These are phyloP conservation scores for Forpus xanthops DNA, from an alignment of 2,797 vertebrate genomes.

Conservation along the genomic window DNA sequence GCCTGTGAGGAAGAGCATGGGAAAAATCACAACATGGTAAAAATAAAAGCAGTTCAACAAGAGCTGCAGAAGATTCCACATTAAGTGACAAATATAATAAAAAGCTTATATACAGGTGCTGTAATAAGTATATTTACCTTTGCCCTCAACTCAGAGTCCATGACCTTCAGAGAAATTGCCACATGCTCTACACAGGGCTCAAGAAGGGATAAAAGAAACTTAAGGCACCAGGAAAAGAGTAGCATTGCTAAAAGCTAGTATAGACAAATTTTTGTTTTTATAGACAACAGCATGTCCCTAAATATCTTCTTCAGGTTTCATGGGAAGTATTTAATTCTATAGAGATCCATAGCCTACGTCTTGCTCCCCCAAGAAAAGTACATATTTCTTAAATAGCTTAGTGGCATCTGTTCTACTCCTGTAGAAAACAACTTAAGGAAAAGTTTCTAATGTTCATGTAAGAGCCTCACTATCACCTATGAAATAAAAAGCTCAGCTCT, in stretches of 20 bases:
- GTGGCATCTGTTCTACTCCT: neutral
- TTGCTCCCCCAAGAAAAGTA: neutral
- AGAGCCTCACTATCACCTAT: neutral
- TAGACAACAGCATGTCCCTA: neutral
- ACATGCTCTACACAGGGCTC: neutral
- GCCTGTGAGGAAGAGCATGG: neutral
- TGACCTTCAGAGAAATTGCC: neutral
- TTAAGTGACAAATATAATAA: neutral
- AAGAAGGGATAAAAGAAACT: neutral
- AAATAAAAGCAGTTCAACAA: neutral
- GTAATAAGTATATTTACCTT: neutral
- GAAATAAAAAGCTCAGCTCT: neutral
- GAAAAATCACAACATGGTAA: neutral
- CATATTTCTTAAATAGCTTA: neutral
- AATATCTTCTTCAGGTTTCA: neutral
- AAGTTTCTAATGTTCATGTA: neutral
- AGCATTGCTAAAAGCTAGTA: neutral
- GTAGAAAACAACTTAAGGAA: neutral
- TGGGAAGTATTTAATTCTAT: neutral
- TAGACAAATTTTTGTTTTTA: neutral
- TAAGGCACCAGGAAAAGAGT: neutral
- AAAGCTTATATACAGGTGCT: neutral
- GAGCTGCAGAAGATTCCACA: neutral
- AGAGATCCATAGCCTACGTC: neutral
- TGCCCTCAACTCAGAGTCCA: neutral